Evolutionary conservation across 2,888 invertebrate species (phyloP).

Genomic region (Xestia c-nigrum): DNA sequence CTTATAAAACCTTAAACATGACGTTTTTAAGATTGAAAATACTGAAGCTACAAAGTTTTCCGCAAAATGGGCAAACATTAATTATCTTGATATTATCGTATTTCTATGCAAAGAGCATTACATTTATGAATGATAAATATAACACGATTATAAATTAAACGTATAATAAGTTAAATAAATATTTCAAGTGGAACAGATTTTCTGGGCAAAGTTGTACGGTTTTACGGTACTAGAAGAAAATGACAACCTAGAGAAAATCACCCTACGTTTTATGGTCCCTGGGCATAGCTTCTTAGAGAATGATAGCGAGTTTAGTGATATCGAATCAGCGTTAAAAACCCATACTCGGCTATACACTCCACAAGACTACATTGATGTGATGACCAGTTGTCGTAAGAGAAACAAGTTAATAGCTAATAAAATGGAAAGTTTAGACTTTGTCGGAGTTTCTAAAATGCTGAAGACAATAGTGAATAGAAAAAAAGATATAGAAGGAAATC

Average conservation of each 20-base stretch:
- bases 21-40: too few species aligned
- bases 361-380: constrained; percentile 5
- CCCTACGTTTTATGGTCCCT: constrained; percentile 5
- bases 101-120: too few species aligned
- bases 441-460: constrained; percentile 12
- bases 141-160: too few species aligned
- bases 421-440: constrained; percentile 5
- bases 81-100: too few species aligned
- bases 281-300: constrained; percentile 4
- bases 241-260: constrained; percentile 6
- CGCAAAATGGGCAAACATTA: too few species aligned
- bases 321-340: constrained; percentile 7
- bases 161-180: too few species aligned
- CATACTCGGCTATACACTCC: constrained; percentile 6
- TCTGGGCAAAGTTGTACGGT: too few species aligned
- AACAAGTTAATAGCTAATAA: constrained; percentile 9
- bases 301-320: constrained; percentile 10
- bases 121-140: too few species aligned
- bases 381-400: constrained; percentile 6
- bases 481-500: constrained; percentile 3
- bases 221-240: constrained; percentile 4
- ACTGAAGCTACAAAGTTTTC: too few species aligned
- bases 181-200: too few species aligned
- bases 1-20: too few species aligned
- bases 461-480: constrained; percentile 1